Conservation (phyloP, 2,888 invertebrate species). For the Cephus spinipes region DNA sequence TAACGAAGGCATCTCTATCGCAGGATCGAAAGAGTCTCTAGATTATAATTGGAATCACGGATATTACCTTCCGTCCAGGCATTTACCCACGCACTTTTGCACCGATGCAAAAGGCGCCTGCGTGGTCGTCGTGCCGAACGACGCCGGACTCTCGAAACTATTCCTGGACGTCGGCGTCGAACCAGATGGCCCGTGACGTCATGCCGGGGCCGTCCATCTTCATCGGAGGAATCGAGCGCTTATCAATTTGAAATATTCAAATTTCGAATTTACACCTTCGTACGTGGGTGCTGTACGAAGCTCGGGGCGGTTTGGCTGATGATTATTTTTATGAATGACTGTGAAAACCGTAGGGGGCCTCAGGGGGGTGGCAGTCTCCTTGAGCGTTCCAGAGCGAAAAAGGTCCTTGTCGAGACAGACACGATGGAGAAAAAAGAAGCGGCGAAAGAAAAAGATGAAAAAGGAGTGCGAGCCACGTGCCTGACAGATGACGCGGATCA, state of each 20-base stretch:
- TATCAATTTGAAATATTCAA: background rate
- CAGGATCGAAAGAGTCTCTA: no score
- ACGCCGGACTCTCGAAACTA: conserved; percentile 30
- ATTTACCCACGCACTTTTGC: no score
- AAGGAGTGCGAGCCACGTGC: conserved; percentile 1
- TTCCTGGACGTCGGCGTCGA: conserved; percentile 36
- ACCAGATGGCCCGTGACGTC: conserved; percentile 27
- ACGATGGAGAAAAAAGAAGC: background rate
- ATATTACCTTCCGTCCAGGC: no score
- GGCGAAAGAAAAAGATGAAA: background rate
- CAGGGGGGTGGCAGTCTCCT: no score
- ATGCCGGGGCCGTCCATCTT: conserved; percentile 15
- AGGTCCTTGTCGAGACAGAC: background rate
- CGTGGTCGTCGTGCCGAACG: no score
- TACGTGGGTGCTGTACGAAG: no score
- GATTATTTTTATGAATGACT: background rate
- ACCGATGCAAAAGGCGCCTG: no score
- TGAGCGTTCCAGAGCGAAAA: no score
- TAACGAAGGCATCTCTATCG: no score
- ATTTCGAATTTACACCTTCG: background rate
- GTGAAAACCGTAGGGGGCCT: background rate
- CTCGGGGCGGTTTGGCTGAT: no score
- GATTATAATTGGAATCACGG: no score
- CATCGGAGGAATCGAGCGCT: background rate
- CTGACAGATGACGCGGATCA: conserved; percentile 2